Evolutionary conservation across 2,113 vertebrate genomes (phyloP), one percentile per base, ranked within the genome.

Genomic region (Chaetodon auriga): DNA sequence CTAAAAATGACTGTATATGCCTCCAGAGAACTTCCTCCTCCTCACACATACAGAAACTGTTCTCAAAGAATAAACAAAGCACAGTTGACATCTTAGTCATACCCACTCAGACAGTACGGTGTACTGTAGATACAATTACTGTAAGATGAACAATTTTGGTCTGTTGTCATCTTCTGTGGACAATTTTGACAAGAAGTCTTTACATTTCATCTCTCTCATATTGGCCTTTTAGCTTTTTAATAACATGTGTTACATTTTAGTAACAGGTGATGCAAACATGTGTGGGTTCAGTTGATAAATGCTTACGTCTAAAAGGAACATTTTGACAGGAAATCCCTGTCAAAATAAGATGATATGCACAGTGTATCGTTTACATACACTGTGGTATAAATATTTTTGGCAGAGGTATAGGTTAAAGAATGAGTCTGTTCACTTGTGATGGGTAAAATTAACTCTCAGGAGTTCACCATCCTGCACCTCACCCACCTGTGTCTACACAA

Each of bases 11-110:
- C 43, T 35, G 30, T 53, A 51, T 55, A 66, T 75, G 65, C 78
- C 21, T 81, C 51, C 64, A 74, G 61, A 75, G 49, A 82, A 58
- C 65, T 68, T 43, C 53, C 51, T 68, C 41, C 25, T 19, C 35
- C 55, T 68, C 38, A 65, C 68, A 84, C 75, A 82, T 83, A 62
- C 79, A 83, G 63, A 85, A 79, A 82, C 13, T 74, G 2, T 64
- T 69, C 45, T 54, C 45, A 62, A 58, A 64, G 25, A 49, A 75
- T 36, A 58, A 81, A 83, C 61, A 54, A 54, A 54, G 60, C 51
- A 73, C 61, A 80, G n/a, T 36, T 76, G 58, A 9, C 55, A 83
- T 61, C 64, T 46, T 36, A 74, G 16, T 68, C 36, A 41, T 48
- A 41, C 49, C 48, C 7, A 35, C 51, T 69, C 45, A 66, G n/a